phyloP scores from a whole-genome alignment of 2,113 vertebrate species.

The Eonycteris spelaea region DNA sequence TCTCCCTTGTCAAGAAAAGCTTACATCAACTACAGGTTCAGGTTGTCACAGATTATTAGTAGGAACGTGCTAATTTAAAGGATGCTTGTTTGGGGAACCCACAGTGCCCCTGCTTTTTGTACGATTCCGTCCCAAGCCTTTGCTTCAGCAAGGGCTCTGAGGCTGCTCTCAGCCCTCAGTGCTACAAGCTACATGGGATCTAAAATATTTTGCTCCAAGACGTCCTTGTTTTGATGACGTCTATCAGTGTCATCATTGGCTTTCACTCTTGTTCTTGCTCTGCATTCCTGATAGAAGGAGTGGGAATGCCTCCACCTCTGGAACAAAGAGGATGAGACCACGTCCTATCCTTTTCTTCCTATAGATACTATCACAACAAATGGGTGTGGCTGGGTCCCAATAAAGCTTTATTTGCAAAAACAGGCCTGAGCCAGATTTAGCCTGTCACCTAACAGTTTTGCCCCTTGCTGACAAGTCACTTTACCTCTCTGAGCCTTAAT shows the following conservation, averaged over 20 bases:
- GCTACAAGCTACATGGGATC: background rate
- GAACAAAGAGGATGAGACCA: background rate
- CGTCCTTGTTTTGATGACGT: background rate
- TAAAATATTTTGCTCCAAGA: background rate
- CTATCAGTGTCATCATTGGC: background rate
- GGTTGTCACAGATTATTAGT: background rate
- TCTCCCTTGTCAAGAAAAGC: background rate
- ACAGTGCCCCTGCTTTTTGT: background rate
- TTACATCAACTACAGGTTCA: background rate
- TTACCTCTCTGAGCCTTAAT: background rate
- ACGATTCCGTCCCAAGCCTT: background rate
- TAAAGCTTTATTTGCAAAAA: background rate
- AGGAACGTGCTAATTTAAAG: background rate
- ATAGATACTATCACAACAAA: background rate
- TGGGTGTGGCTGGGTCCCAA: background rate
- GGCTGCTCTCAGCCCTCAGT: background rate
- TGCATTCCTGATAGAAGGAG: background rate
- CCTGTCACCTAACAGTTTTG: background rate
- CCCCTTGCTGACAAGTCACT: background rate
- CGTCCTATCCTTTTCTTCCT: background rate
- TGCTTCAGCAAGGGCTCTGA: fast-evolving
- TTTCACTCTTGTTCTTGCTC: background rate
- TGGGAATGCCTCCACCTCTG: background rate
- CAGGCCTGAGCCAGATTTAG: background rate
- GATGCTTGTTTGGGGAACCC: background rate